phyloP scores from a whole-genome alignment of 1,140 invertebrate species.

The Neuroterus valhalla region DNA sequence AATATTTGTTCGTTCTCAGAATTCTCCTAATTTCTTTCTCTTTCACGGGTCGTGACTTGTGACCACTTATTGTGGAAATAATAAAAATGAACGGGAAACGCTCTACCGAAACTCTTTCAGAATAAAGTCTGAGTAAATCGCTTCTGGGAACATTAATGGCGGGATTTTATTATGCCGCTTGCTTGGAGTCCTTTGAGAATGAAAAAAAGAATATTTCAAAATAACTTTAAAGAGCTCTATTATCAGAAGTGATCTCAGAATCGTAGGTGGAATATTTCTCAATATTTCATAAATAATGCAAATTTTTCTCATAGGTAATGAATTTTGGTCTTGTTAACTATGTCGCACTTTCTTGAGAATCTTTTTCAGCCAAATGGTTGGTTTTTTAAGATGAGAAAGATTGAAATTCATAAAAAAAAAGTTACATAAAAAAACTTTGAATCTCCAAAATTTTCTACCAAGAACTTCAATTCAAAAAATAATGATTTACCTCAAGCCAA shows the following conservation, averaged over 20 bases:
- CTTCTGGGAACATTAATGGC: not conserved
- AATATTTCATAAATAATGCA: no score
- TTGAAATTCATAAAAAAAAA: no score
- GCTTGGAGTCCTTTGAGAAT: conserved; percentile 2
- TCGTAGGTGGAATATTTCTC: not conserved
- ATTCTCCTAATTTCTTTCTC: not conserved
- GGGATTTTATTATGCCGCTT: conserved; percentile 6
- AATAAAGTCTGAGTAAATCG: conserved; percentile 1
- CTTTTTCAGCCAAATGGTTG: no score
- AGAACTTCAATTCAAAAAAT: no score
- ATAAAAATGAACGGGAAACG: conserved; percentile 6
- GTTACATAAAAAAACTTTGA: no score
- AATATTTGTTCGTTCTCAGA: not conserved
- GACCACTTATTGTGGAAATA: conserved; percentile 15
- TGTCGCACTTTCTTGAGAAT: no score
- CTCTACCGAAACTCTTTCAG: conserved; percentile 7
- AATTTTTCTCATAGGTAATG: no score
- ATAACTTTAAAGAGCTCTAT: not conserved
- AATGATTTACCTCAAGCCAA: no score
- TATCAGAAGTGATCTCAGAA: not conserved
- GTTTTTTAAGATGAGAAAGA: no score
- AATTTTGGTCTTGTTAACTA: no score
- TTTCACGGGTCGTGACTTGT: not conserved
- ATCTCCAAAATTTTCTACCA: no score
- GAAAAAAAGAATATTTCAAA: not conserved